A percentile compares a stretch with the other conserved stretches of the same genome.
These are phyloP conservation scores for Salminus brasiliensis DNA, from an alignment of 2,113 vertebrate species.

Conservation along the genomic window DNA sequence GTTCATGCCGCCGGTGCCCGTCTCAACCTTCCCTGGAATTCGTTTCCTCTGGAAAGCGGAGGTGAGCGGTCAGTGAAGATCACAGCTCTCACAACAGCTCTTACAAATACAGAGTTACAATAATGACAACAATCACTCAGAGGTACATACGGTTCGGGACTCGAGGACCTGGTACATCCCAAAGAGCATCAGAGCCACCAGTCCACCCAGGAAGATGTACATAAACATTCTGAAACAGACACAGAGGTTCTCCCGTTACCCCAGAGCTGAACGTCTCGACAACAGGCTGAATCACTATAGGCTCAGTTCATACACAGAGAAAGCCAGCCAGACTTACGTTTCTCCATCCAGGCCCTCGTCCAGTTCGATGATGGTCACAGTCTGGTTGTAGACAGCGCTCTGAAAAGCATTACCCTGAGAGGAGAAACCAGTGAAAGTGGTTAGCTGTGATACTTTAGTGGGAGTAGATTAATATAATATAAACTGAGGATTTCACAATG, in stretches of 20 bases:
- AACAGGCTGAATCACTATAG: neutral
- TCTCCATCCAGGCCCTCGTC: constrained; percentile 80
- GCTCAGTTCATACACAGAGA: too few species aligned
- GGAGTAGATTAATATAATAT: too few species aligned
- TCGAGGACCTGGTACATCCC: constrained; percentile 77
- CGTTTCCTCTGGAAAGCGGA: constrained; percentile 69
- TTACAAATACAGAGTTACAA: too few species aligned
- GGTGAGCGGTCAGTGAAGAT: neutral
- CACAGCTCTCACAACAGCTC: neutral
- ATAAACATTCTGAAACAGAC: constrained; percentile 71
- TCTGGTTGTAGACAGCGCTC: constrained; percentile 79
- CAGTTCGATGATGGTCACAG: constrained; percentile 74
- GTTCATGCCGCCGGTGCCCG: constrained; percentile 69
- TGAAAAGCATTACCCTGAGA: constrained; percentile 72
- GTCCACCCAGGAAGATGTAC: constrained; percentile 77
- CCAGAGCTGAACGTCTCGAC: too few species aligned
- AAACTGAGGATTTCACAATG: too few species aligned
- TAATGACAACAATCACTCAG: neutral
- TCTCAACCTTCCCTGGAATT: constrained; percentile 74
- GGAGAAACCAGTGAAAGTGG: neutral
- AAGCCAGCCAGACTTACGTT: constrained; percentile 64
- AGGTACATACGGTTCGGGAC: constrained; percentile 69
- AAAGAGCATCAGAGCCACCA: constrained; percentile 70
- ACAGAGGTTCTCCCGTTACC: neutral
- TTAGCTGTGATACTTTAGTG: neutral